phyloP scores from a whole-genome alignment of 2,888 invertebrate genomes.

The Heteromurus nitidus region DNA sequence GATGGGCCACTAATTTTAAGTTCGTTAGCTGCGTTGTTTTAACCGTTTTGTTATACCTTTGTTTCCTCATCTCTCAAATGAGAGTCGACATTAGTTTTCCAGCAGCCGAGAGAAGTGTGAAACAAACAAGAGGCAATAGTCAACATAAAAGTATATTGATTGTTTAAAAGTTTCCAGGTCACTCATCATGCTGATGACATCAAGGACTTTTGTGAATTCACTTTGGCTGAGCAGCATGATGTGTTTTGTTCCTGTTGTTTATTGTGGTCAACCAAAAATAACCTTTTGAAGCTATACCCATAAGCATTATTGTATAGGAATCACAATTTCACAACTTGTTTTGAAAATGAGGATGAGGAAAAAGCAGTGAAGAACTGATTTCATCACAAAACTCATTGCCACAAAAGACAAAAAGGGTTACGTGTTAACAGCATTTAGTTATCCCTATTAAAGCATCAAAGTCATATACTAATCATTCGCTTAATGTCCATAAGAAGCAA shows the following conservation, averaged over 20 bases:
- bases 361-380: neutral
- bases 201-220: conserved; percentile 46
- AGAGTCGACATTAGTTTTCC: too few relatives aligned
- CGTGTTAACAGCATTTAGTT: neutral
- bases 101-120: too few relatives aligned
- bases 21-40: conserved; percentile 18
- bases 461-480: neutral
- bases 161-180: conserved; percentile 22
- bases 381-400: neutral
- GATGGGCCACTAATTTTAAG: conserved; percentile 12
- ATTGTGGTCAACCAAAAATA: conserved; percentile 25
- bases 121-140: too few relatives aligned
- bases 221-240: too few relatives aligned
- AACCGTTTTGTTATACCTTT: too few relatives aligned
- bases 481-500: too few relatives aligned
- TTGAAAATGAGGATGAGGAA: conserved; percentile 1
- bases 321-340: neutral
- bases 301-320: neutral
- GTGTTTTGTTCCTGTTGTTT: too few relatives aligned
- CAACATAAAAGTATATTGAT: neutral
- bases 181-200: neutral
- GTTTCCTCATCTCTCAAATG: too few relatives aligned
- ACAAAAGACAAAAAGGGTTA: neutral
- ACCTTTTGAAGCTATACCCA: neutral
- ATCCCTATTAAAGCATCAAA: neutral